A percentile compares a stretch with the other conserved stretches of the same genome.
These are phyloP conservation scores for Drosophila merina DNA, from an alignment of 2,888 invertebrate species.

Conservation along the genomic window DNA sequence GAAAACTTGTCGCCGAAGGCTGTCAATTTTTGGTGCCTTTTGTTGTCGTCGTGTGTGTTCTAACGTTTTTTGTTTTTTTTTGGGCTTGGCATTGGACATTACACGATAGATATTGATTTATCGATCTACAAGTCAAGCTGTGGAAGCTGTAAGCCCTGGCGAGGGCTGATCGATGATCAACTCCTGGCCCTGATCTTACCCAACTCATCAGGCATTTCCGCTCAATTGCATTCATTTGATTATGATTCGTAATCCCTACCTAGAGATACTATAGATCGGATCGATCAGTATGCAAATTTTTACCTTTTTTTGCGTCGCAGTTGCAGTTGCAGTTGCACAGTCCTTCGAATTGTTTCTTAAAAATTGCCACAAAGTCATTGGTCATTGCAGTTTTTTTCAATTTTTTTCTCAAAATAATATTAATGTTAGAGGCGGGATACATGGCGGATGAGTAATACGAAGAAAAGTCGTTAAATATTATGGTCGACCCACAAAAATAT, in stretches of 20 bases:
- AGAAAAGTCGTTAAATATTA: conserved; percentile 66
- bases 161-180: too few relatives aligned
- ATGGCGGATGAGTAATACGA: conserved; percentile 57
- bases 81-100: conserved; percentile 48
- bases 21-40: background rate
- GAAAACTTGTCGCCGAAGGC: conserved; percentile 30
- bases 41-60: conserved; percentile 39
- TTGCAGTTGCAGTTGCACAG: conserved; percentile 10
- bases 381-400: conserved; percentile 46
- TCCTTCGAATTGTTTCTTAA: conserved; percentile 63
- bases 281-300: conserved; percentile 59
- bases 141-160: conserved; percentile 2
- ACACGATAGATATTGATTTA: conserved; percentile 27
- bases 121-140: conserved; percentile 28
- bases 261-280: background rate
- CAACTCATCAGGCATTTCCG: conserved; percentile 60
- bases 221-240: conserved; percentile 13
- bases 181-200: conserved; percentile 39
- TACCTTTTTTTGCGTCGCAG: conserved; percentile 38
- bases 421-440: conserved; percentile 23
- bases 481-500: conserved; percentile 41
- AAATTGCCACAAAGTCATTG: conserved; percentile 68
- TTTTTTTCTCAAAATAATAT: background rate
- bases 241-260: conserved; percentile 2
- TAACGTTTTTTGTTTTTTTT: conserved; percentile 3